These are phyloP conservation scores for Zaprionus ghesquierei DNA, from an alignment of 1,140 invertebrate genomes.

Conservation along the genomic window DNA sequence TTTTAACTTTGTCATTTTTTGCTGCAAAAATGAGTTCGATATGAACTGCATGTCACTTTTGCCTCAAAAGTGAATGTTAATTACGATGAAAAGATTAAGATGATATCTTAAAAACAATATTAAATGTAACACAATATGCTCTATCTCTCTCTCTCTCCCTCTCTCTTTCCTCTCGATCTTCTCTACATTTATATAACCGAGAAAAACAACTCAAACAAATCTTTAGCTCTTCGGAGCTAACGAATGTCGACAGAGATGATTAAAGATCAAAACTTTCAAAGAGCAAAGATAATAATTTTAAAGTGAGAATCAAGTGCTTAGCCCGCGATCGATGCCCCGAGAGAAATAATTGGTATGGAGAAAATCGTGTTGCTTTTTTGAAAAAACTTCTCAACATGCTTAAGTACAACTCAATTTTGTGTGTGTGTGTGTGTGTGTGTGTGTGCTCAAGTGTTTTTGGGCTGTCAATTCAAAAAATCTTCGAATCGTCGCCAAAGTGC, in stretches of 20 bases:
- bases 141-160: not conserved
- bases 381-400: constrained; percentile 1
- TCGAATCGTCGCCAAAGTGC: not conserved
- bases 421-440: not conserved
- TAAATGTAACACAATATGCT: constrained; percentile 16
- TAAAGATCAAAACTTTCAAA: not conserved
- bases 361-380: not conserved
- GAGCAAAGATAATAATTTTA: not conserved
- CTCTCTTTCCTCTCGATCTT: not conserved
- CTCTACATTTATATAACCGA: not conserved
- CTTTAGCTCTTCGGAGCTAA: not conserved
- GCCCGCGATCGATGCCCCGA: not conserved
- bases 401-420: not conserved
- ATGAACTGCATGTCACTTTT: constrained; percentile 14
- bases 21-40: constrained; percentile 29
- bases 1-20: constrained; percentile 11
- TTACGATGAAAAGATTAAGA: constrained; percentile 26
- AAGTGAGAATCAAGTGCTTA: not conserved
- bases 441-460: constrained; percentile 5
- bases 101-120: constrained; percentile 26
- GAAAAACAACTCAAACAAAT: not conserved
- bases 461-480: constrained; percentile 3
- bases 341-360: not conserved
- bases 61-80: constrained; percentile 35
- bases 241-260: not conserved